Evolutionary conservation across 1,140 invertebrate genomes (phyloP), one percentile per base, ranked within the genome.

Genomic region (Galleria mellonella): DNA sequence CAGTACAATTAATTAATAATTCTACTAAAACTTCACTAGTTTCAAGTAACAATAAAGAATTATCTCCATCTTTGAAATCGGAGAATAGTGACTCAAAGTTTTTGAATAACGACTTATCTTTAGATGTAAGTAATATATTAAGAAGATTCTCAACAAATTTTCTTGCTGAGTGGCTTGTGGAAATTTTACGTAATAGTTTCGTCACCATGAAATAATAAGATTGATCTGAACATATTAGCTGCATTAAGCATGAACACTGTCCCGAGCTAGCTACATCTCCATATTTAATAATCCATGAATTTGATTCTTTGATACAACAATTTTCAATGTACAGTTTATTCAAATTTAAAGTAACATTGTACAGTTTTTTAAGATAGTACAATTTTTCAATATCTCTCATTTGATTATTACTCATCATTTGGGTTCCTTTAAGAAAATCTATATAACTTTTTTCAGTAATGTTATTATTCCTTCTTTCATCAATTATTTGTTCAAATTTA

Each of bases 311-410:
- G 42, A 33, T 47, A 38, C 60, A 51, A 43, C 32, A 39, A 29
- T 51, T 53, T 60, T 71, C 68, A 39, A 52, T 73, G 44, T 67
- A 63, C n/a, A 84, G 56, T 11, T 57, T 51, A 55, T 79, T 77
- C 15, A 81, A 54, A 53, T 33, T 64, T 8, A 71, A 32, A 36
- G 47, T 55, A 10, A 75, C 62, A 32, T 59, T 55, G 40, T 73
- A 74, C 4, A 69, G 72, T 54, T 82, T 81, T 55, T 85, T 83
- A 10, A 82, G 61, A 50, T 82, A 55, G 55, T 83, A 85, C 32
- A 83, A 45, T 51, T 68, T 75, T 67, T 78, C 76, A 40, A 83
- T 52, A 32, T 60, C 49, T 30, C 43, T 66, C 17, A 78, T 67
- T 58, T 78, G 39, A 47, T 57, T 50, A 5, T 61, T 47, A 54